These are phyloP conservation scores for Poeciliopsis presidionis DNA, from an alignment of 2,797 vertebrate genomes.

Conservation along the genomic window DNA sequence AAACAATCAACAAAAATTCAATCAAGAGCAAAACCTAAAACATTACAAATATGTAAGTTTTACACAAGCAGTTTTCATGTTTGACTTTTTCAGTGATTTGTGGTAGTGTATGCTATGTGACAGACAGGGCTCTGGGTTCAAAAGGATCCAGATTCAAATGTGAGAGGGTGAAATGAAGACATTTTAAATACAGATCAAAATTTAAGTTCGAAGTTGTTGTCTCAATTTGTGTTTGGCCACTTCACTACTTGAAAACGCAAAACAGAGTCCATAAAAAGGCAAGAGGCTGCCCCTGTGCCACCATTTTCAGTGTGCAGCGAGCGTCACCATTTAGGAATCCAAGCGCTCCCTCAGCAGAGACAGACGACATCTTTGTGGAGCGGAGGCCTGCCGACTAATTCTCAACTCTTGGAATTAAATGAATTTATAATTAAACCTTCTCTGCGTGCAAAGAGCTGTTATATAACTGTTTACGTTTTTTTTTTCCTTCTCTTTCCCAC, in stretches of 20 bases:
- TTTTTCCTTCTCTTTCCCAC: background rate
- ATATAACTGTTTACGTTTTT: conserved; percentile 9
- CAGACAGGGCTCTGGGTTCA: background rate
- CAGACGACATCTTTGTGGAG: conserved; percentile 38
- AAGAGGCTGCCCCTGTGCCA: conserved; percentile 58
- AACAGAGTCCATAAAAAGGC: conserved; percentile 67
- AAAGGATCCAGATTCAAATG: background rate
- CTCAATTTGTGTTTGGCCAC: conserved; percentile 32
- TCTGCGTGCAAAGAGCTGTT: conserved; percentile 4
- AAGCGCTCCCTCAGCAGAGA: conserved; percentile 40
- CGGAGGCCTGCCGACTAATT: conserved; percentile 21
- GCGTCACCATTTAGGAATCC: conserved; percentile 65
- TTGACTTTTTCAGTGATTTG: background rate
- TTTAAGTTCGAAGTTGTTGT: conserved; percentile 17
- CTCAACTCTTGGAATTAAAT: conserved; percentile 19
- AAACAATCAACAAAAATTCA: background rate
- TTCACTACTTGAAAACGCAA: conserved; percentile 67
- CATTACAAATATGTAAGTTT: background rate
- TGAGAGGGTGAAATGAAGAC: background rate
- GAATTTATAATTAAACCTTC: conserved; percentile 17
- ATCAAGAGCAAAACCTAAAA: background rate
- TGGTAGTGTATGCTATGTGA: background rate
- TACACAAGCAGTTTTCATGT: background rate
- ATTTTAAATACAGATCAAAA: background rate
- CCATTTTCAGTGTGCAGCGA: conserved; percentile 63